Evolutionary conservation across 2,797 vertebrate genomes (phyloP).

Genomic region (Pseudomugil gertrudae): DNA sequence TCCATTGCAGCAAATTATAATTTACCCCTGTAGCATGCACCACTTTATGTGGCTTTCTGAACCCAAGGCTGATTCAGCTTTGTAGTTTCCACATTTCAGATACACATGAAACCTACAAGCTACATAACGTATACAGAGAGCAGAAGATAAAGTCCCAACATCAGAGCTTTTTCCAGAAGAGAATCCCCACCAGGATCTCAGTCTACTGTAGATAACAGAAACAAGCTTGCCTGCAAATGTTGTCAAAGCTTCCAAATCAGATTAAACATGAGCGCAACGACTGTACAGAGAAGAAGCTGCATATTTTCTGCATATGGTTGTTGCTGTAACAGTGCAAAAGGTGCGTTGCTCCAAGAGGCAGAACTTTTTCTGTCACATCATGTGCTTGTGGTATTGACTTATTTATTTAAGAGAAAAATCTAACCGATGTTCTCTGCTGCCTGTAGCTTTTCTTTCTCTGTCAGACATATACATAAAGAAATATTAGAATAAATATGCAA

Average conservation of each 20-base stretch:
- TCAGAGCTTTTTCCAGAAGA: neutral
- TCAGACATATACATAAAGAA: too few species aligned
- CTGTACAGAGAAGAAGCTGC: neutral
- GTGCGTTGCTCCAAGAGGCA: neutral
- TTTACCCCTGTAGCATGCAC: neutral
- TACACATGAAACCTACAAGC: neutral
- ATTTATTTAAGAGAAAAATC: too few species aligned
- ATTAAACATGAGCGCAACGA: neutral
- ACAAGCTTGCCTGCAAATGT: conserved; percentile 9
- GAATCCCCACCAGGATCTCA: neutral
- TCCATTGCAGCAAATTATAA: too few species aligned
- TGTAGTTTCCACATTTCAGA: neutral
- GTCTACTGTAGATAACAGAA: neutral
- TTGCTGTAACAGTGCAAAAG: neutral
- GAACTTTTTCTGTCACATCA: neutral
- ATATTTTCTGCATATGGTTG: neutral
- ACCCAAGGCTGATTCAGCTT: neutral
- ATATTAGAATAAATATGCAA: too few species aligned
- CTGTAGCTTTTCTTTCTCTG: too few species aligned
- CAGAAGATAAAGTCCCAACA: neutral
- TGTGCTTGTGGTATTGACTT: too few species aligned
- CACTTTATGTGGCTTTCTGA: neutral
- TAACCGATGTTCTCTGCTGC: too few species aligned
- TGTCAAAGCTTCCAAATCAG: conserved; percentile 3
- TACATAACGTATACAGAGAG: neutral